Base-by-base conservation (phyloP, 2,797 vertebrate genomes). In the Otus scops region DNA sequence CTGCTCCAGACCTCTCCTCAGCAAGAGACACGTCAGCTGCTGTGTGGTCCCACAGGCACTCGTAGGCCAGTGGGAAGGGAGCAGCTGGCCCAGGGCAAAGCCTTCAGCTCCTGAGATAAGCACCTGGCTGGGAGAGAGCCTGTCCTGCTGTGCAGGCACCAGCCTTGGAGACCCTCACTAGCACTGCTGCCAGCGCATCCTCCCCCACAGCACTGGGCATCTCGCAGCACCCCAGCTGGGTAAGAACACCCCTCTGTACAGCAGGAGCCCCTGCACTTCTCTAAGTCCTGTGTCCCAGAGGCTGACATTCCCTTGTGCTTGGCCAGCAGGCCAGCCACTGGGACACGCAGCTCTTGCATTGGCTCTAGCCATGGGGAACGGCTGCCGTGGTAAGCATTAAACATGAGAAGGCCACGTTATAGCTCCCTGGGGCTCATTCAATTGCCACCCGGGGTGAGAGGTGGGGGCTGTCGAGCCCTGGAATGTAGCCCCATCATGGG, bases 61-160 rank as follows among this genome's bases (percentile, higher is more conserved):
- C 17, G 60, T 20, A 5, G 38, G 21, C 8, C 1, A 4, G 77
- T 98, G 98, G 96, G 98, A 98, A 97, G 10, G 16, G 20, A 89
- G 92, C 98, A 98, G 89, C 96, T 98, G 98, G 79, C 39, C 45
- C 63, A 50, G 28, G 20, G 39, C 7, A 7, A 84, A 86, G 77
- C 63, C 85, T 96, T 97, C 90, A 93, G 57, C 60, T 92, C 68
- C 59, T 18, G 51, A 95, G 97, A 97, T 97, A 97, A 97, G 18
- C 10, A 3, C 60, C 60, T 48, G n/a, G 34, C 80, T 34, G 13
- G 32, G 51, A 74, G 32, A 74, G 27, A 88, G 53, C 41, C 69
- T 69, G 85, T 51, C 86, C 91, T 63, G 59, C 84, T 86, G 27
- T 21, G 34, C 32, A 8, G 77, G 60, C 83, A 70, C 26, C 54